These are phyloP conservation scores for Calypte anna DNA, from an alignment of 2,113 vertebrate genomes.

Conservation along the genomic window DNA sequence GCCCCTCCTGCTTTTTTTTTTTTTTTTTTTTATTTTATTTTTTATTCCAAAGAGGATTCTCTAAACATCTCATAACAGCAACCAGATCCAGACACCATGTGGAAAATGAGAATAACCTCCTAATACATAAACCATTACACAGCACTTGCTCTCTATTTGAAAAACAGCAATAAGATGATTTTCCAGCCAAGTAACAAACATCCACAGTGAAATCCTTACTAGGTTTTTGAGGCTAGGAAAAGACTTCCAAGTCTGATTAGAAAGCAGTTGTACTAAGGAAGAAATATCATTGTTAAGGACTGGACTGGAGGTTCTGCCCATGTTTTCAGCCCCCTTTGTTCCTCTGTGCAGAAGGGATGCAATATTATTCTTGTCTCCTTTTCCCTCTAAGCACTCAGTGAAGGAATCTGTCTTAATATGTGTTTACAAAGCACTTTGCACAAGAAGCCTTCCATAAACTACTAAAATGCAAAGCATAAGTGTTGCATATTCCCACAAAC, in stretches of 20 bases:
- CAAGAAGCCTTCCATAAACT: not conserved
- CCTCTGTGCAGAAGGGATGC: not conserved
- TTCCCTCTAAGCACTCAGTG: not conserved
- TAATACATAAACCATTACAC: conserved; percentile 15
- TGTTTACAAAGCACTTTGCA: not conserved
- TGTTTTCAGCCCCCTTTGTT: not conserved
- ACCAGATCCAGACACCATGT: not conserved
- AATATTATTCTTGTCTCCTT: not conserved
- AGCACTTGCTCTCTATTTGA: not conserved
- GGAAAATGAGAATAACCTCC: conserved; percentile 36
- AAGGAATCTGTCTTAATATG: not conserved
- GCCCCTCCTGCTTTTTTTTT: not conserved
- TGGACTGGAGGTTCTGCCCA: not conserved
- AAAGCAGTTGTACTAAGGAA: not conserved
- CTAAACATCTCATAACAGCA: not conserved
- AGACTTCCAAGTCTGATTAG: not conserved
- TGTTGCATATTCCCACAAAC: not conserved
- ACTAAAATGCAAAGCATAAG: not conserved
- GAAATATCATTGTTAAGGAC: not conserved
- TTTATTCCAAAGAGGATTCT: not conserved
- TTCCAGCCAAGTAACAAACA: conserved; percentile 1
- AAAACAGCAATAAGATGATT: conserved; percentile 17
- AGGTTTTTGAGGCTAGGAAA: not conserved
- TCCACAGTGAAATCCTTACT: not conserved
- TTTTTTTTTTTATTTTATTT: not conserved